A percentile compares a stretch with the other conserved stretches of the same genome.
Evolutionary conservation across 2,888 invertebrate genomes (phyloP).

Genomic region (Nipponacmea schrenckii): DNA sequence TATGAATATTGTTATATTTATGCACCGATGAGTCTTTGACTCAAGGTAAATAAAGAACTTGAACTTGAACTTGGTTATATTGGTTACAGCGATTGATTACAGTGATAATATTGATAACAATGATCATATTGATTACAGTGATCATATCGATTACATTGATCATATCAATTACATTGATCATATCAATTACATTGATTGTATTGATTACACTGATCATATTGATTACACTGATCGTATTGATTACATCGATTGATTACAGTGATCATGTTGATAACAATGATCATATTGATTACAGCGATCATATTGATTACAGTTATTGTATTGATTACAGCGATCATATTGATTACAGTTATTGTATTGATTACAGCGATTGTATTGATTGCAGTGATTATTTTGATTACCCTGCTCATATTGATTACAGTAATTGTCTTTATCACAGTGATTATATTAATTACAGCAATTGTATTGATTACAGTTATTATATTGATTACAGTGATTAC

Average conservation of each 20-base stretch:
- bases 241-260: conserved; percentile 4
- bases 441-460: conserved; percentile 12
- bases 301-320: not conserved
- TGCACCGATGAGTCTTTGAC: no score
- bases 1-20: no score
- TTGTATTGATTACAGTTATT: conserved; percentile 13
- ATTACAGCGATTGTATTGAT: conserved; percentile 16
- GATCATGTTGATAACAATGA: conserved; percentile 2
- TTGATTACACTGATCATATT: not conserved
- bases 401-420: not conserved
- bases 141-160: no score
- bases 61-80: no score
- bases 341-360: conserved; percentile 15
- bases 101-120: no score
- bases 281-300: not conserved
- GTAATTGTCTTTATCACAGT: not conserved
- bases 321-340: conserved; percentile 17
- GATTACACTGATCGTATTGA: not conserved
- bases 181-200: no score
- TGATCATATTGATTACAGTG: no score
- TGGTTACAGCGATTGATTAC: no score
- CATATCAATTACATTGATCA: no score
- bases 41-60: no score
- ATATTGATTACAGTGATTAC: conserved; percentile 19
- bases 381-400: conserved; percentile 14